phyloP scores from a whole-genome alignment of 2,797 vertebrate species.

The Acanthis flammea region DNA sequence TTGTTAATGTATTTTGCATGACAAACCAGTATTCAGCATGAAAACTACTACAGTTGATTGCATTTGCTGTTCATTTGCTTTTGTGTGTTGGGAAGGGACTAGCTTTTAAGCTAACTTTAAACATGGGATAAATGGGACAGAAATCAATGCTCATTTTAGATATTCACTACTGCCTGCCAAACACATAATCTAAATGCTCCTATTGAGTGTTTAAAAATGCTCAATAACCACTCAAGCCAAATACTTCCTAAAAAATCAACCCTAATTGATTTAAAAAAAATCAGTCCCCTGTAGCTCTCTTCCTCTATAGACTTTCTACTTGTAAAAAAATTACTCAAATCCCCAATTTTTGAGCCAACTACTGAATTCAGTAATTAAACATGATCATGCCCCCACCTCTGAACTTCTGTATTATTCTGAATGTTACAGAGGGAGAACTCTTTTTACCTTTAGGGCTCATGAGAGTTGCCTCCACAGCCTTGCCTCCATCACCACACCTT shows the following conservation, averaged over 20 bases:
- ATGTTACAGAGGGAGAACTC: background rate
- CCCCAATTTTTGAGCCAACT: background rate
- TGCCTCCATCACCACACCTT: constrained; percentile 94
- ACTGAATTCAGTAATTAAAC: background rate
- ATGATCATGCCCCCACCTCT: background rate
- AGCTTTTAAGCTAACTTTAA: background rate
- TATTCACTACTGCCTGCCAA: background rate
- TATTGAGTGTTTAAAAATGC: background rate
- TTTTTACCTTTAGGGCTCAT: constrained; percentile 95
- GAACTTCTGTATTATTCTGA: background rate
- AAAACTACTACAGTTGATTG: background rate
- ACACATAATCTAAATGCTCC: background rate
- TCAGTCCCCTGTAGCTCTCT: background rate
- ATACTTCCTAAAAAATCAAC: constrained; percentile 17
- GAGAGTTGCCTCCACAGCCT: constrained; percentile 91
- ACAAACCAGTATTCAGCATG: background rate
- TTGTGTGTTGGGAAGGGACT: background rate
- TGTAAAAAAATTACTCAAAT: background rate
- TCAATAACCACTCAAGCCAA: constrained; percentile 2
- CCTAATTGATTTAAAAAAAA: background rate
- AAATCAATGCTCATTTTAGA: background rate
- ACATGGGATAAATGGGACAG: background rate
- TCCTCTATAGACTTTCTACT: background rate
- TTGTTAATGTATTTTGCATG: background rate
- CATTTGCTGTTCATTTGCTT: background rate